Conservation (phyloP, 2,888 invertebrate genomes). For the Venusia cambrica region DNA sequence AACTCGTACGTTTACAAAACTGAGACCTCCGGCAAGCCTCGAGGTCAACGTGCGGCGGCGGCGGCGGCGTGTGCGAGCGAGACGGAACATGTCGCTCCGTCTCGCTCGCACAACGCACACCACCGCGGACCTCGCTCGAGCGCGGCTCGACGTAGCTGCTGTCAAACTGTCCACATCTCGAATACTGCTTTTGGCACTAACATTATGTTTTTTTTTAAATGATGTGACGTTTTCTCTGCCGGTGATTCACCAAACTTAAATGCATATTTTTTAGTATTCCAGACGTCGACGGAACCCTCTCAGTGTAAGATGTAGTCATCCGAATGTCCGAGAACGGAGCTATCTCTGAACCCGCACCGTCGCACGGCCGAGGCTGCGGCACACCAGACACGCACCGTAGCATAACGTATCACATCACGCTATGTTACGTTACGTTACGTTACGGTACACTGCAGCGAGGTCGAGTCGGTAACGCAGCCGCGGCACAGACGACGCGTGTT, state of each 20-base stretch:
- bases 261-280: conserved; percentile 54
- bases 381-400: no score
- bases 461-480: conserved; percentile 44
- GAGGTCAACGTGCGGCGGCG: no score
- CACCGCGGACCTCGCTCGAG: no score
- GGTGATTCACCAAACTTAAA: conserved; percentile 56
- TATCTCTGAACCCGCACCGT: conserved; percentile 33
- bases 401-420: no score
- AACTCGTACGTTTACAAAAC: conserved; percentile 2
- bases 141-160: no score
- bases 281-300: conserved; percentile 44
- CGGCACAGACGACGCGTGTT: no score
- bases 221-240: conserved; percentile 59
- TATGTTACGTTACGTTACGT: no score
- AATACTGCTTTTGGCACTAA: conserved; percentile 52
- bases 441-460: conserved; percentile 40
- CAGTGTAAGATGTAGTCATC: conserved; percentile 40
- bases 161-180: conserved; percentile 28
- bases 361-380: conserved; percentile 54
- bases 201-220: conserved; percentile 39
- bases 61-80: no score
- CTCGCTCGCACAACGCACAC: not conserved
- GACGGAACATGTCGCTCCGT: no score
- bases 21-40: no score
- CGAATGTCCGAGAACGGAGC: conserved; percentile 19